Evolutionary conservation across 2,113 vertebrate genomes (phyloP), one percentile per base, ranked within the genome.

Genomic region (Phaetusa simplex): DNA sequence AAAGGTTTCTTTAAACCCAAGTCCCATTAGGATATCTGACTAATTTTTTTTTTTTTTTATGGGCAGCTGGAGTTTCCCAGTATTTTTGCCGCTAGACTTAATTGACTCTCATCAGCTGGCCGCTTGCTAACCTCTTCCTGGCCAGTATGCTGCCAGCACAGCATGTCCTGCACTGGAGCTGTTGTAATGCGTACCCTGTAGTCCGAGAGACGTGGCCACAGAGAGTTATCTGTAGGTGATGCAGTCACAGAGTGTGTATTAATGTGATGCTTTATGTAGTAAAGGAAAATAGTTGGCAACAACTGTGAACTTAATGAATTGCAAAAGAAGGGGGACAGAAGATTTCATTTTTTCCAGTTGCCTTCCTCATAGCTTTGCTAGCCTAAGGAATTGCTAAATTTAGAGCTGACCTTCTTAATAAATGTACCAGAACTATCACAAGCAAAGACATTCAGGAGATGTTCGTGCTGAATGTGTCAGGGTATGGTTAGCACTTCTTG

Each of bases 401-500:
- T 97, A 94, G 96, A 95, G 62, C 92, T 95, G 96, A 96, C 97
- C 96, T 97, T 97, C 95, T 96, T 97, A 93, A 93, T 95, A 92
- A 97, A 93, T 86, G 94, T 83, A 90, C 86, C 80, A 95, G 90
- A 95, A 86, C 92, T 95, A 69, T 91, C 86, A 88, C 72, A 72
- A 50, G 95, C 72, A 88, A 70, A 92, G 95, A 64, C 61, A 62
- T 85, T 56, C 56, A 64, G 88, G 92, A 95, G 88, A 86, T 85
- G 83, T 91, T 92, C 7, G 13, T 69, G 65, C 82, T 95, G 82
- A 52, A 34, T 80, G 14, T 72, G 56, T 65, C 67, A 73, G 82
- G 29, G 86, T 58, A 52, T 58, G 76, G 76, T 89, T 91, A 47
- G 27, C 15, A 19, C 65, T 92, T 69, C 36, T 66, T 92, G 88